phyloP scores from a whole-genome alignment of 1,140 invertebrate genomes.

The Drosophila insularis region DNA sequence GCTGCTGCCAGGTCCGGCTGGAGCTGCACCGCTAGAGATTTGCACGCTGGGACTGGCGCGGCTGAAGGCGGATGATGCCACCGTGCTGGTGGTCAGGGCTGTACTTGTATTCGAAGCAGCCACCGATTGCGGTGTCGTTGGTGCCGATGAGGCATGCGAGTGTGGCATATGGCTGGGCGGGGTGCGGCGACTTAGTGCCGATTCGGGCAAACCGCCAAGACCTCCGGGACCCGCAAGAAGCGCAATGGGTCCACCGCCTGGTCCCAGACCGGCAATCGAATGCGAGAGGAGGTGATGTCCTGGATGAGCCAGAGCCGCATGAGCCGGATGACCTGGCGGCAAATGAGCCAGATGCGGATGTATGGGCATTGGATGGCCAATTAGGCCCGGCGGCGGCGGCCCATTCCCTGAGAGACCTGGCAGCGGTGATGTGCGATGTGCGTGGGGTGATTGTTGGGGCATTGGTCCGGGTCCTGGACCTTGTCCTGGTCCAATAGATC shows the following conservation, averaged over 20 bases:
- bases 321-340: conserved; percentile 78
- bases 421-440: conserved; percentile 75
- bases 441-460: conserved; percentile 67
- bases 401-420: conserved; percentile 63
- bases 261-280: conserved; percentile 72
- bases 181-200: conserved; percentile 72
- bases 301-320: conserved; percentile 72
- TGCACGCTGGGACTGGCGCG: conserved; percentile 82
- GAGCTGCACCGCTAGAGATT: conserved; percentile 54
- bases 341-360: conserved; percentile 77
- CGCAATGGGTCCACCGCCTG: conserved; percentile 72
- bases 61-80: conserved; percentile 82
- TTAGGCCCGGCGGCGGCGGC: conserved; percentile 64
- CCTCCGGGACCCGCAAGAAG: conserved; percentile 70
- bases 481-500: not conserved
- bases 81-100: conserved; percentile 68
- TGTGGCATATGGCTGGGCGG: conserved; percentile 73
- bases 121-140: conserved; percentile 64
- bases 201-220: conserved; percentile 71
- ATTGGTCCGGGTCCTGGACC: conserved; percentile 38
- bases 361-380: conserved; percentile 77
- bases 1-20: conserved; percentile 53
- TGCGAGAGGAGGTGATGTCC: conserved; percentile 77
- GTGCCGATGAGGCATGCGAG: conserved; percentile 63
- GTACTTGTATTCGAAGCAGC: conserved; percentile 59